These are phyloP conservation scores for Psophia crepitans DNA, from an alignment of 2,113 vertebrate genomes.

Conservation along the genomic window DNA sequence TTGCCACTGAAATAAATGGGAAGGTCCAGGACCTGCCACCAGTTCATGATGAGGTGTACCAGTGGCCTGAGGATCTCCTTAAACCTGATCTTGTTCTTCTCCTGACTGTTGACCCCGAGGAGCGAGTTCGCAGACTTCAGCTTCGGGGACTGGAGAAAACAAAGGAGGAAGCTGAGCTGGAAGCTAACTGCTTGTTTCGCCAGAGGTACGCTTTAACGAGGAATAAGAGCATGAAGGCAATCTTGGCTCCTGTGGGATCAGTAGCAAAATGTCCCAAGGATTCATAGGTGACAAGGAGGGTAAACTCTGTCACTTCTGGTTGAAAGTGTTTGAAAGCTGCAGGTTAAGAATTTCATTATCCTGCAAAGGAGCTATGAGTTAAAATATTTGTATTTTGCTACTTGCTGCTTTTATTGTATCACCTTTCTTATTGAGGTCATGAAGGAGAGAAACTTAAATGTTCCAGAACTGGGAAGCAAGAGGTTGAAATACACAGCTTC, in stretches of 20 bases:
- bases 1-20: conserved; percentile 86
- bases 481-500: neutral
- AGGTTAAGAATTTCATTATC: neutral
- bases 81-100: conserved; percentile 84
- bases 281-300: neutral
- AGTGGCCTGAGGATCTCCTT: conserved; percentile 88
- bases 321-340: neutral
- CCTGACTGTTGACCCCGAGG: conserved; percentile 82
- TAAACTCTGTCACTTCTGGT: neutral
- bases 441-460: neutral
- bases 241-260: neutral
- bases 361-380: neutral
- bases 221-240: neutral
- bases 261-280: neutral
- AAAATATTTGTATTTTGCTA: neutral
- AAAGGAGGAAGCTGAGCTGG: conserved; percentile 84
- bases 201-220: conserved; percentile 75
- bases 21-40: conserved; percentile 79
- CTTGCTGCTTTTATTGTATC: neutral
- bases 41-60: conserved; percentile 78
- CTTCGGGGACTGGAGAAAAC: conserved; percentile 81
- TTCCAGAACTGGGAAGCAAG: neutral
- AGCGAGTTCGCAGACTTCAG: conserved; percentile 78
- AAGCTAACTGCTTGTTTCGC: conserved; percentile 82
- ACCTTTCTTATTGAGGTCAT: neutral